These are phyloP conservation scores for Platerodrilus igneus DNA, from an alignment of 2,888 invertebrate species.

Conservation along the genomic window DNA sequence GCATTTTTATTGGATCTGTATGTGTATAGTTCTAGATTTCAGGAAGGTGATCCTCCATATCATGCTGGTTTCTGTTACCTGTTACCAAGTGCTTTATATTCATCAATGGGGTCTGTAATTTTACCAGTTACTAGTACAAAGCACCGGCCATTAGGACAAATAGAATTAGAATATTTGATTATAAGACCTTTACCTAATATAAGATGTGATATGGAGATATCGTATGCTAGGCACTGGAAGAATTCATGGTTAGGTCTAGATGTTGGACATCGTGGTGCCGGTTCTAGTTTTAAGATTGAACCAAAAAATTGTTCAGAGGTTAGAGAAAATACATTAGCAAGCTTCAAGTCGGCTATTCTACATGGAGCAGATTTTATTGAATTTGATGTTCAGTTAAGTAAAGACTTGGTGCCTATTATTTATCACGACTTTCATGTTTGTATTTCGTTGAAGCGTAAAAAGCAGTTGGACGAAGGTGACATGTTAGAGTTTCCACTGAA, in stretches of 20 bases:
- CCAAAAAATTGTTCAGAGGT: conserved; percentile 68
- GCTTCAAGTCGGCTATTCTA: conserved; percentile 84
- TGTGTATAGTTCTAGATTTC: conserved; percentile 60
- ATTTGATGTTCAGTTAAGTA: conserved; percentile 96
- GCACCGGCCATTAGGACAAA: conserved; percentile 81
- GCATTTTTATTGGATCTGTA: conserved; percentile 84
- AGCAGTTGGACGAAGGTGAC: conserved; percentile 69
- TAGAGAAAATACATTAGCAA: conserved; percentile 96
- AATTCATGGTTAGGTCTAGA: conserved; percentile 81
- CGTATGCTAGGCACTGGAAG: conserved; percentile 84
- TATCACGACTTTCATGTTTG: conserved; percentile 97
- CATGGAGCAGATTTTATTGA: conserved; percentile 98
- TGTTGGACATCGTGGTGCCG: conserved; percentile 93
- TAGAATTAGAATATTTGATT: conserved; percentile 59
- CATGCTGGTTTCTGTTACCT: conserved; percentile 90
- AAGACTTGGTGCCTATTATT: conserved; percentile 90
- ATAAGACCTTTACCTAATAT: conserved; percentile 60
- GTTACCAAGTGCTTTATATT: conserved; percentile 75
- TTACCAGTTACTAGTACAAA: conserved; percentile 85
- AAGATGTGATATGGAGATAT: conserved; percentile 71
- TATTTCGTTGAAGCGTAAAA: conserved; percentile 83
- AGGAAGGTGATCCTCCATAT: conserved; percentile 67
- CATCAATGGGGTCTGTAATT: conserved; percentile 71
- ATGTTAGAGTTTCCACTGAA: conserved; percentile 90
- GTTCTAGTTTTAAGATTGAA: conserved; percentile 77